These are phyloP conservation scores for Antheraea yamamai DNA, from an alignment of 2,888 invertebrate genomes.

Conservation along the genomic window DNA sequence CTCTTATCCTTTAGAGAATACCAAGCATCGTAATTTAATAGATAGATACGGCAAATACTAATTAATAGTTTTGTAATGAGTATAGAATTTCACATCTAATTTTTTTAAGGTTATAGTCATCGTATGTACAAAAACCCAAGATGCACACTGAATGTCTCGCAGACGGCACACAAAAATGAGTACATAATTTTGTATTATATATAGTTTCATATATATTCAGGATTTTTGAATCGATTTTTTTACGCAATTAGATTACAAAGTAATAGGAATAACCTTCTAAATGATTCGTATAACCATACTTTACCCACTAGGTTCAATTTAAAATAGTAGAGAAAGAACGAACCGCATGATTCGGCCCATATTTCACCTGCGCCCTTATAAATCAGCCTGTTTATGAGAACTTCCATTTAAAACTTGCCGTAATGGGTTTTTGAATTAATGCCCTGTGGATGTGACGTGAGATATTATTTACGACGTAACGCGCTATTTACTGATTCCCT, in stretches of 20 bases:
- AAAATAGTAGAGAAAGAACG: slow-evolving; percentile 35
- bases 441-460: slow-evolving; percentile 55
- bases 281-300: neutral
- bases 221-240: neutral
- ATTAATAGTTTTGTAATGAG: no score
- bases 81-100: no score
- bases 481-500: slow-evolving; percentile 44
- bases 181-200: no score
- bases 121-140: no score
- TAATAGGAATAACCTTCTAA: neutral
- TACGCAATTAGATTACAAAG: neutral
- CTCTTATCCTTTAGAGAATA: no score
- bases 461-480: slow-evolving; percentile 52
- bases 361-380: slow-evolving; percentile 55
- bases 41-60: no score
- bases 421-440: slow-evolving; percentile 72
- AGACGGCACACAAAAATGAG: no score
- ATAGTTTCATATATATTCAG: no score
- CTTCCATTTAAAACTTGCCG: slow-evolving; percentile 64
- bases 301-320: neutral
- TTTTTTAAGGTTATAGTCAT: no score
- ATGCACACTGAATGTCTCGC: no score
- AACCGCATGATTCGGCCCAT: slow-evolving; percentile 38
- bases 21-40: no score
- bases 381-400: slow-evolving; percentile 59